Percentiles rank a stretch among this genome's conserved stretches.
These are phyloP conservation scores for Caenorhabditis sp. DNA, from an alignment of 2,888 invertebrate genomes.

Conservation along the genomic window DNA sequence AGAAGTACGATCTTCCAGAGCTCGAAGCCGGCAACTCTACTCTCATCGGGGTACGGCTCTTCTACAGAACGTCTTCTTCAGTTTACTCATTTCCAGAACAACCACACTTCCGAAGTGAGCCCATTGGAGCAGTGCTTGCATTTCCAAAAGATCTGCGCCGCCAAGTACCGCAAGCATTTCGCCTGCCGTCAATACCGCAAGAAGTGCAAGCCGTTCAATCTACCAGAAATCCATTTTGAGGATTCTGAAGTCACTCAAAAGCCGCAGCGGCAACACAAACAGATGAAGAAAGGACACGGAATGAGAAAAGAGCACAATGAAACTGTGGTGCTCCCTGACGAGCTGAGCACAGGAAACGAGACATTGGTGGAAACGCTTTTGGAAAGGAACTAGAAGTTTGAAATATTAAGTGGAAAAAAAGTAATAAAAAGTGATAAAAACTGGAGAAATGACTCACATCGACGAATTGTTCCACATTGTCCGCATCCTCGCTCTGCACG, in stretches of 20 bases:
- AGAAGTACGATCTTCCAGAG: slow-evolving; percentile 25
- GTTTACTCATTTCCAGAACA: background rate
- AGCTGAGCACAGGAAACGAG: slow-evolving; percentile 34
- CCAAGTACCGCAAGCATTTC: slow-evolving; percentile 55
- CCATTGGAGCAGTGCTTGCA: slow-evolving; percentile 51
- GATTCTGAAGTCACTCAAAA: slow-evolving; percentile 36
- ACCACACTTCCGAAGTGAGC: background rate
- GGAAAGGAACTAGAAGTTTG: slow-evolving; percentile 3
- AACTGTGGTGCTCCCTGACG: slow-evolving; percentile 22
- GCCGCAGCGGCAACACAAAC: slow-evolving; percentile 20
- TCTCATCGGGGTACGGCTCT: background rate
- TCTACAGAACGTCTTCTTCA: background rate
- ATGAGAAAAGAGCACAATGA: slow-evolving; percentile 28
- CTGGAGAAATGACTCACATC: slow-evolving; percentile 65
- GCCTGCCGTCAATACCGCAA: slow-evolving; percentile 55
- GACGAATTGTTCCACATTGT: slow-evolving; percentile 78
- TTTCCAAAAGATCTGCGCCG: slow-evolving; percentile 51
- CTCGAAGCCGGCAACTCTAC: slow-evolving; percentile 16
- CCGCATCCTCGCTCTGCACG: slow-evolving; percentile 77
- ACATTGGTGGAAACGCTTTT: slow-evolving; percentile 42
- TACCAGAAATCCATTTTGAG: slow-evolving; percentile 35
- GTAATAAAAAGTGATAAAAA: slow-evolving; percentile 10
- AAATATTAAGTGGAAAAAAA: slow-evolving; percentile 10
- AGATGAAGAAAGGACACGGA: slow-evolving; percentile 40
- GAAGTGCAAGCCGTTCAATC: slow-evolving; percentile 43